These are phyloP conservation scores for Melopsittacus undulatus DNA, from an alignment of 2,797 vertebrate genomes.

Conservation along the genomic window DNA sequence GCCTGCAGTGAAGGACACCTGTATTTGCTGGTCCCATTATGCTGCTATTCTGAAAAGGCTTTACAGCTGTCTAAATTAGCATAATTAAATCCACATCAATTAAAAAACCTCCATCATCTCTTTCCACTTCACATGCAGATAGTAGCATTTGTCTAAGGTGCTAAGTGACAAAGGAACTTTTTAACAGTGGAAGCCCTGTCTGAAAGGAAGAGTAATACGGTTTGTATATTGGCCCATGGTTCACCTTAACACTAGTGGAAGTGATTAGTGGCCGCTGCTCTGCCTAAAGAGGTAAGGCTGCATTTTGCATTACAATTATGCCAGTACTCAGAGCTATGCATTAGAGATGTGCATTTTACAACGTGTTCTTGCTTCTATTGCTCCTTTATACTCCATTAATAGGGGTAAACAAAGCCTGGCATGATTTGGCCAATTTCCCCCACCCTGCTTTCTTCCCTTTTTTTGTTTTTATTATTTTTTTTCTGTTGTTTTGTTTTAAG, in stretches of 20 bases:
- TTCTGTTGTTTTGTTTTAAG: background rate
- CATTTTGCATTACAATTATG: conserved; percentile 79
- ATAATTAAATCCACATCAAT: conserved; percentile 97
- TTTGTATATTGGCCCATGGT: conserved; percentile 79
- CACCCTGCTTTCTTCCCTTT: conserved; percentile 24
- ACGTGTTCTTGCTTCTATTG: conserved; percentile 60
- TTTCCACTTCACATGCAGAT: conserved; percentile 91
- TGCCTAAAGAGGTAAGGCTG: conserved; percentile 62
- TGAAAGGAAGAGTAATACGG: conserved; percentile 81
- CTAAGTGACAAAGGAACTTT: conserved; percentile 82
- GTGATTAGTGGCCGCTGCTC: conserved; percentile 73
- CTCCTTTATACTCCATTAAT: conserved; percentile 74
- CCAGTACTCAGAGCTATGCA: conserved; percentile 27
- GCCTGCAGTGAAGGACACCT: conserved; percentile 87
- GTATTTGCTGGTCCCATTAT: conserved; percentile 84
- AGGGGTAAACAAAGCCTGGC: conserved; percentile 82
- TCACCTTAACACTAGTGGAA: conserved; percentile 79
- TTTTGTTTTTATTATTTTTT: background rate
- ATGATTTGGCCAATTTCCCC: conserved; percentile 74
- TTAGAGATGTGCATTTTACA: conserved; percentile 80
- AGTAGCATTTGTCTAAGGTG: conserved; percentile 87
- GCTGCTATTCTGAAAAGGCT: conserved; percentile 72
- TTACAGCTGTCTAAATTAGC: conserved; percentile 89
- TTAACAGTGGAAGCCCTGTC: conserved; percentile 73
- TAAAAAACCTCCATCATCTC: conserved; percentile 87